Conservation (phyloP, 2,797 vertebrate genomes). For the Halcyon leucocephala region DNA sequence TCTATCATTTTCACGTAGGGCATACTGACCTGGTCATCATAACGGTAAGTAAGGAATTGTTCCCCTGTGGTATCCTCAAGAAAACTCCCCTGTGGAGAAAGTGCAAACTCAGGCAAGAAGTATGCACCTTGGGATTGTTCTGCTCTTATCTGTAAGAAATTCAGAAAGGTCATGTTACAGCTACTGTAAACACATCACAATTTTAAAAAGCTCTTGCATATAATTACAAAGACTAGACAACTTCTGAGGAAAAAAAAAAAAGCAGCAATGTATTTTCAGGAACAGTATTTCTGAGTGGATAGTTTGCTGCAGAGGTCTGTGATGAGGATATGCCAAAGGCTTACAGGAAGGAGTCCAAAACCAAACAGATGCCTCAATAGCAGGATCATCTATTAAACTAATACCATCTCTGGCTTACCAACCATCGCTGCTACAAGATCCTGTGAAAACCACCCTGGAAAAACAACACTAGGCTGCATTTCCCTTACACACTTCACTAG, state of each 20-base stretch:
- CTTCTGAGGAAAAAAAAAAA: background rate
- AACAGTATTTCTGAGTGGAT: background rate
- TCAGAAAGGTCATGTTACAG: background rate
- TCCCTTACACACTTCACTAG: background rate
- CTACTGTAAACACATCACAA: background rate
- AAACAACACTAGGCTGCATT: background rate
- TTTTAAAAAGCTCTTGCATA: background rate
- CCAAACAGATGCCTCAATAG: background rate
- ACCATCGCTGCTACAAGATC: background rate
- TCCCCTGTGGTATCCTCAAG: conserved; percentile 91
- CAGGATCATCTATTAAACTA: background rate
- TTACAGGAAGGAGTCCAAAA: background rate
- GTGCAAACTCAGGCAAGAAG: conserved; percentile 92
- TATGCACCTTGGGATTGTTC: conserved; percentile 86
- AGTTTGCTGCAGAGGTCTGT: background rate
- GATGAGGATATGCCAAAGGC: background rate
- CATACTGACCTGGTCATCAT: conserved; percentile 89
- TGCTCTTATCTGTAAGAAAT: conserved; percentile 77
- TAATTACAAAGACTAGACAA: background rate
- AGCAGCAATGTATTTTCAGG: background rate
- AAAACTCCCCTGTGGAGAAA: conserved; percentile 93
- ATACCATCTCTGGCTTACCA: background rate
- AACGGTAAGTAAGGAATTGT: conserved; percentile 90
- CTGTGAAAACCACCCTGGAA: background rate
- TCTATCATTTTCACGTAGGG: background rate